Conservation (phyloP, 2,888 invertebrate genomes). For the Didymodactylos carnosus region DNA sequence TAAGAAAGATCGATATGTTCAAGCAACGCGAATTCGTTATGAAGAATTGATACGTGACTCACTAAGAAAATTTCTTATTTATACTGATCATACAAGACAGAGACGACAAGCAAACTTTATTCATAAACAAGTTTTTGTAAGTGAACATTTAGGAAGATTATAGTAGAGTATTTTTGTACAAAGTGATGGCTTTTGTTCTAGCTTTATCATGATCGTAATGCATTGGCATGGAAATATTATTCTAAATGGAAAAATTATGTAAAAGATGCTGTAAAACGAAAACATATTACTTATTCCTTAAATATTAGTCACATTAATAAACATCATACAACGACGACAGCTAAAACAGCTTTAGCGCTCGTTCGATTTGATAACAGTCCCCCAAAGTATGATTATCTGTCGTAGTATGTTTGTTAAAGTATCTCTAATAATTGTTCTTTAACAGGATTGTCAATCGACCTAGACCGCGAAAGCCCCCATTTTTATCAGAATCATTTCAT, state of each 20-base stretch:
- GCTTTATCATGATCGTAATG: background rate
- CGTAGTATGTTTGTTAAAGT: too few species aligned
- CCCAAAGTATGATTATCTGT: background rate
- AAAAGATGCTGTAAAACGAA: background rate
- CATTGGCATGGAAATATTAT: background rate
- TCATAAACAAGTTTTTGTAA: background rate
- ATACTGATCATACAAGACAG: background rate
- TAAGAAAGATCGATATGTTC: background rate
- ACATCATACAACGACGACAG: background rate
- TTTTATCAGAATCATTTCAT: background rate
- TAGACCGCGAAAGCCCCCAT: background rate
- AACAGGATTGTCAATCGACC: background rate
- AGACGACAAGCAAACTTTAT: background rate
- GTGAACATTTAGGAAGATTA: background rate
- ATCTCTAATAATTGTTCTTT: background rate
- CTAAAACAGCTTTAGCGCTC: background rate
- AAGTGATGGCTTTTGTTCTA: background rate
- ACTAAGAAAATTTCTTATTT: background rate
- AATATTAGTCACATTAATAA: background rate
- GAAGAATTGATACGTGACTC: background rate
- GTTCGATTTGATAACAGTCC: background rate
- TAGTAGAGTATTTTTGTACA: too few species aligned
- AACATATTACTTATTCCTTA: background rate
- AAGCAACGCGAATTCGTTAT: background rate
- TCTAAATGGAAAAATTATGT: background rate